Percentiles rank a stretch among this genome's conserved stretches.
Evolutionary conservation across 2,888 invertebrate genomes (phyloP).

Genomic region (Brenthis hecate): DNA sequence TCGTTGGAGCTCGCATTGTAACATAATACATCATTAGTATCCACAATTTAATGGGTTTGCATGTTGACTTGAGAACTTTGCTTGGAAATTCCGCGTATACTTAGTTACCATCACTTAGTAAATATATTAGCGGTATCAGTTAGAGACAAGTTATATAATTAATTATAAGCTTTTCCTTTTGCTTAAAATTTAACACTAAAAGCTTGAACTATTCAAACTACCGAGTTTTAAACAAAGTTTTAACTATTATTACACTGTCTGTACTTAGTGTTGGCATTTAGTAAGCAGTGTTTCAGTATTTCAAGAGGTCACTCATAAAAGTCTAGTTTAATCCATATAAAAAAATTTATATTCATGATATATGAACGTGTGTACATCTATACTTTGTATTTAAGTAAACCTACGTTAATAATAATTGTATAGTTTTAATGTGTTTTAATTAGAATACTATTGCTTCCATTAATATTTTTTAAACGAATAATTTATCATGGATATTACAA

Average conservation of each 20-base stretch:
- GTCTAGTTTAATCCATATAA: no score
- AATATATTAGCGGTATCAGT: conserved; percentile 22
- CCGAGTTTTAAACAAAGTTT: background rate
- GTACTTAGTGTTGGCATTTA: no score
- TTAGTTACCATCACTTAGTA: conserved; percentile 17
- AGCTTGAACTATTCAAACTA: background rate
- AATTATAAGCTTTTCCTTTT: conserved; percentile 17
- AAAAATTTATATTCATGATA: no score
- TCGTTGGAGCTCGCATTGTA: conserved; percentile 10
- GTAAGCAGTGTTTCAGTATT: no score
- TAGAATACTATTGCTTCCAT: background rate
- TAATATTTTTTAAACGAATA: conserved; percentile 4
- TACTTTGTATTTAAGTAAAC: no score
- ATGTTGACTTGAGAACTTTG: conserved; percentile 25
- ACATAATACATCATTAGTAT: conserved; percentile 18
- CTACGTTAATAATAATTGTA: no score
- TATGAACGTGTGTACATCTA: no score
- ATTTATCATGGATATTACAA: background rate
- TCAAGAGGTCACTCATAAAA: background rate
- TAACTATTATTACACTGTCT: background rate
- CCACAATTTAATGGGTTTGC: conserved; percentile 19
- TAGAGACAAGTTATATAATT: conserved; percentile 17
- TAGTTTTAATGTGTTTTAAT: background rate
- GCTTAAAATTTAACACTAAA: background rate
- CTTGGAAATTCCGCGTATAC: conserved; percentile 21